Conservation (phyloP, 2,888 invertebrate species). For the Callyntrura sp. region DNA sequence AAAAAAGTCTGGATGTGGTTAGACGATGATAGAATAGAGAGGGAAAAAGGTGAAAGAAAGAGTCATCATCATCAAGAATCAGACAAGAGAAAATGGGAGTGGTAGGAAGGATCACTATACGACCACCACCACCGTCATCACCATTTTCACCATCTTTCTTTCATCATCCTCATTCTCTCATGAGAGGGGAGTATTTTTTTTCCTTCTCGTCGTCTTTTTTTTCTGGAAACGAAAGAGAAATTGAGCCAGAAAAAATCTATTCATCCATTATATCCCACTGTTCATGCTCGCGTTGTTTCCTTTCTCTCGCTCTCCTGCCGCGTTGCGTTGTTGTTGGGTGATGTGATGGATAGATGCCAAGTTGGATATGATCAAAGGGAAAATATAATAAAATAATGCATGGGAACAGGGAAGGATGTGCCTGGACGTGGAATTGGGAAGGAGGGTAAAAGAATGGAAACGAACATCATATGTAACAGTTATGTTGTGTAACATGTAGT, state of each 20-base stretch:
- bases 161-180: constrained; percentile 22
- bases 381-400: not conserved
- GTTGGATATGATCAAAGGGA: not conserved
- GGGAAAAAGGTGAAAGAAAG: constrained; percentile 24
- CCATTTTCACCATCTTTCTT: constrained; percentile 40
- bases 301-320: no score
- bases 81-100: constrained; percentile 34
- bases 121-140: constrained; percentile 22
- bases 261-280: constrained; percentile 15
- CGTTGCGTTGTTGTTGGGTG: not conserved
- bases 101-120: constrained; percentile 11
- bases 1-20: not conserved
- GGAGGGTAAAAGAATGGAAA: not conserved
- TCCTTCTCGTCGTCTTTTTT: constrained; percentile 32
- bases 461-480: no score
- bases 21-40: not conserved
- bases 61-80: constrained; percentile 42
- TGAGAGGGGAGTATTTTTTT: constrained; percentile 27
- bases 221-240: not conserved
- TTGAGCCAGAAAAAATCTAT: constrained; percentile 9
- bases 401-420: no score
- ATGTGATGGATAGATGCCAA: constrained; percentile 27
- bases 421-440: not conserved
- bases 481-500: not conserved
- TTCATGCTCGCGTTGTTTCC: not conserved